Evolutionary conservation across 1,140 invertebrate species (phyloP).

Genomic region (Planococcus citri): DNA sequence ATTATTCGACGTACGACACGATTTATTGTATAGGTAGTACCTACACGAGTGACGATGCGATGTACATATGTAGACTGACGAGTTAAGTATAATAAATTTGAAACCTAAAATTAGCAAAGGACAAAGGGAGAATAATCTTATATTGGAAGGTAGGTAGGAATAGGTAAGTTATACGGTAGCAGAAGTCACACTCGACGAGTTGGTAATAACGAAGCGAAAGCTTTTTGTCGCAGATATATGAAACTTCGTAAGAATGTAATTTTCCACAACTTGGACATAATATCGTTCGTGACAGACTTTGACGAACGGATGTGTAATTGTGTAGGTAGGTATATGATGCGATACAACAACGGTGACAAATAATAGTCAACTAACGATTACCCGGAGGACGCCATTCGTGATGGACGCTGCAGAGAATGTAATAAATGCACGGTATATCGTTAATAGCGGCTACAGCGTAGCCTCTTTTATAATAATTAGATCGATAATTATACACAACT

Average conservation of each 20-base stretch:
- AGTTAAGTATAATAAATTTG: neutral
- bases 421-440: neutral
- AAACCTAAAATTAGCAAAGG: neutral
- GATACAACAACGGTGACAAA: neutral
- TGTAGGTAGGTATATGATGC: too few species aligned
- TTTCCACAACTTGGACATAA: neutral
- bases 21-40: neutral
- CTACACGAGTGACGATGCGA: too few species aligned
- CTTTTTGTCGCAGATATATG: neutral
- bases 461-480: neutral
- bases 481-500: slow-evolving; percentile 3
- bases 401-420: neutral
- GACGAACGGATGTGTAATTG: neutral
- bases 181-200: neutral
- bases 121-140: neutral
- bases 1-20: neutral
- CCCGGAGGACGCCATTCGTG: neutral
- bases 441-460: neutral
- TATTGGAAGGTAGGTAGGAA: too few species aligned
- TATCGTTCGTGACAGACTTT: slow-evolving; percentile 6
- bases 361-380: neutral
- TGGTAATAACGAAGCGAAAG: slow-evolving; percentile 2
- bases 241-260: neutral
- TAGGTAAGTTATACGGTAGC: too few species aligned
- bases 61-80: neutral